Evolutionary conservation across 2,797 vertebrate genomes (phyloP), one percentile per base, ranked within the genome.

Genomic region (Myiothlypis chrysogaster): DNA sequence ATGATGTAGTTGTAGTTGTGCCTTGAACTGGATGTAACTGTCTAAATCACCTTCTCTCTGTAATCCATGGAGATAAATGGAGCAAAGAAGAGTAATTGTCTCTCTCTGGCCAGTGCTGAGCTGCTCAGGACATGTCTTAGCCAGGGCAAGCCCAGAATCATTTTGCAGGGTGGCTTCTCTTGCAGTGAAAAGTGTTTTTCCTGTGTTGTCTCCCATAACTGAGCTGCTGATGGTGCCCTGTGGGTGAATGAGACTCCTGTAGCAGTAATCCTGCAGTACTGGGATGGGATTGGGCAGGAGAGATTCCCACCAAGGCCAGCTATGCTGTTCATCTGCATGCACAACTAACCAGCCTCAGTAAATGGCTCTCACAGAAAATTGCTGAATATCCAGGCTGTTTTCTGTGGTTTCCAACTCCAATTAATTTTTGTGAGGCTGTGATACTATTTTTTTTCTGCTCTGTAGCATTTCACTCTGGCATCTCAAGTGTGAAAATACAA

Each of bases 261-360:
- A 18, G 12, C n/a, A 69, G 66, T 64, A 76, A 49, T 34, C 19
- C 28, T 0, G 1, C 0, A 2, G 22, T 28, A 34, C 0, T 39
- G 55, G 68, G 32, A 55, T 8, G 28, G 70, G 73, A 61, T 57
- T 92, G 53, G 34, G n/a, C 8, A 4, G 52, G 43, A 89, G 11
- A 55, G 43, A n/a, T 72, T 72, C 70, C 37, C 60, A 37, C 21
- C 81, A 60, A 52, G 41, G 37, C 78, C 81, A 73, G 13, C 64
- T 86, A 12, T 2, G 4, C 24, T 14, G 10, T 27, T 92, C 50
- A 34, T 69, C 63, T 87, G 59, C 44, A 14, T 4, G 10, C 64
- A 53, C n/a, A 84, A 7, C 68, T 66, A 19, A 1, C 52, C 47
- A 77, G 47, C 49, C 66, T 73, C 12, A 1, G 28, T 44, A 50